Conservation (phyloP, 1,140 invertebrate genomes). For the Ips typographus region DNA sequence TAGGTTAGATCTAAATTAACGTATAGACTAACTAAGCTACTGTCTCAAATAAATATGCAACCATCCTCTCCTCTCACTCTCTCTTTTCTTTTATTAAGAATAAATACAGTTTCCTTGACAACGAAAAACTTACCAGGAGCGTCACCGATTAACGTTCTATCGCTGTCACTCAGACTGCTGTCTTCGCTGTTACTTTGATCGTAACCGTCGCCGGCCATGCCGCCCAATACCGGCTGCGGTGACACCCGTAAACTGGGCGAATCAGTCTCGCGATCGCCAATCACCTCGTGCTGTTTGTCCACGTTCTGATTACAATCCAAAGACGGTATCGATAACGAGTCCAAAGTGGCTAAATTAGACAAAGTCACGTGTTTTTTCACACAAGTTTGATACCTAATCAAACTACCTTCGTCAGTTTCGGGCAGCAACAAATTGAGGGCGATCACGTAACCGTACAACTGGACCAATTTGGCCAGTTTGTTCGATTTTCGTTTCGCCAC, state of each 20-base stretch:
- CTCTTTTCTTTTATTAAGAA: too few species aligned
- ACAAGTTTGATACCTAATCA: not conserved
- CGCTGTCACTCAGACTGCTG: constrained; percentile 75
- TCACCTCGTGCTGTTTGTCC: constrained; percentile 38
- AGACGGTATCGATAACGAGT: constrained; percentile 58
- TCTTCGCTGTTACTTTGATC: constrained; percentile 77
- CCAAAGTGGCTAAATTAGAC: constrained; percentile 52
- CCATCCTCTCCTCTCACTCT: too few species aligned
- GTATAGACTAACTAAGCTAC: too few species aligned
- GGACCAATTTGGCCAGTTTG: constrained; percentile 55
- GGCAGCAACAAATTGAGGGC: constrained; percentile 63
- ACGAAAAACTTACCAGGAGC: constrained; percentile 53
- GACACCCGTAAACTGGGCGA: constrained; percentile 43
- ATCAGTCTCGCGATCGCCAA: constrained; percentile 37
- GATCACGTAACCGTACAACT: constrained; percentile 61
- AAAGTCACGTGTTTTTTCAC: not conserved
- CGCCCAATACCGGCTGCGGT: constrained; percentile 41
- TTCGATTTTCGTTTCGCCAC: constrained; percentile 44
- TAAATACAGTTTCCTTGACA: not conserved
- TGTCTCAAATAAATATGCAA: too few species aligned
- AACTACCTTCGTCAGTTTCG: constrained; percentile 58
- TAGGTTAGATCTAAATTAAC: too few species aligned
- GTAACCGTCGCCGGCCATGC: constrained; percentile 42
- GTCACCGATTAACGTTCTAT: constrained; percentile 68
- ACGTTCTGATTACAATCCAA: constrained; percentile 50